Evolutionary conservation across 2,113 vertebrate species (phyloP).

Genomic region (Diadophis punctatus): DNA sequence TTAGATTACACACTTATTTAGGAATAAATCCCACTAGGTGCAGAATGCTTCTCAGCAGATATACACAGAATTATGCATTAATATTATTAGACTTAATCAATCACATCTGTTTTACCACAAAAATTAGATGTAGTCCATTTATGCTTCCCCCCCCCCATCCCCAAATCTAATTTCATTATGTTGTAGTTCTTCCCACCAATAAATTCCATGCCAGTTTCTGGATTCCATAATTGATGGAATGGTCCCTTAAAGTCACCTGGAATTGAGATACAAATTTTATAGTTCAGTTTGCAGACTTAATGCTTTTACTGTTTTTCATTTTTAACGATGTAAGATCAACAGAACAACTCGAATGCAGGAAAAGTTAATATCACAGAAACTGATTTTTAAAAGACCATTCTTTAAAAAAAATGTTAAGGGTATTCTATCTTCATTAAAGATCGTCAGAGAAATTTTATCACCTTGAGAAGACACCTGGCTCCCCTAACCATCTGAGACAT

Average conservation of each 20-base stretch:
- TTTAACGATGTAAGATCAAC: neutral
- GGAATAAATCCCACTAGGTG: neutral
- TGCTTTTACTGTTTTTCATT: neutral
- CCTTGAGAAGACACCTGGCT: neutral
- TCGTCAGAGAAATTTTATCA: neutral
- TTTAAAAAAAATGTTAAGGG: neutral
- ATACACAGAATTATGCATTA: neutral
- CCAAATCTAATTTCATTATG: neutral
- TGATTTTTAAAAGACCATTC: neutral
- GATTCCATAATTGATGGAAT: neutral
- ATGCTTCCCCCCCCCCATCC: neutral
- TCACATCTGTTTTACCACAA: neutral
- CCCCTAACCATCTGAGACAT: neutral
- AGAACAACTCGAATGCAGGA: neutral
- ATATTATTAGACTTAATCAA: neutral
- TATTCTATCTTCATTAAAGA: neutral
- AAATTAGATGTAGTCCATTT: neutral
- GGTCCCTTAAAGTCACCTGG: neutral
- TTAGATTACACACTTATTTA: neutral
- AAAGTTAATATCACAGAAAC: neutral
- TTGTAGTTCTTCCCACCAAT: neutral
- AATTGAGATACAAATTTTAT: neutral
- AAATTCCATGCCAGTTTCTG: neutral
- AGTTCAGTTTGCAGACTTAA: neutral
- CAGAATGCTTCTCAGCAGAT: neutral